phyloP scores from a whole-genome alignment of 2,113 vertebrate species.

The Aepyceros melampus region DNA sequence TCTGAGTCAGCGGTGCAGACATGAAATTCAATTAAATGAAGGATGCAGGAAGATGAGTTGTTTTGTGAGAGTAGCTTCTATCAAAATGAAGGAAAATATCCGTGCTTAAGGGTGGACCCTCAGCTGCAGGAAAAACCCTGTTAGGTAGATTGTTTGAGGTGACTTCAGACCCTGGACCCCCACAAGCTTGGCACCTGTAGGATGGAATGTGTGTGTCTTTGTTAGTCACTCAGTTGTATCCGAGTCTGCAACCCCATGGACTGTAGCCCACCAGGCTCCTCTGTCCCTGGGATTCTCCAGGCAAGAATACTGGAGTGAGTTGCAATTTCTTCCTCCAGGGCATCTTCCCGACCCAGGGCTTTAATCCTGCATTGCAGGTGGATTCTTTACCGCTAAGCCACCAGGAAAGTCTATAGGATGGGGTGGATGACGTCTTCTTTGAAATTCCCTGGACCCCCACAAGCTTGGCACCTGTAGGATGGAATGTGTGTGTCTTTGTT shows the following conservation, averaged over 20 bases:
- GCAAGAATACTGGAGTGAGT: background rate
- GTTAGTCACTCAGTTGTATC: background rate
- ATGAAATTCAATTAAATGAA: background rate
- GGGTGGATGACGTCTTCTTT: too few species aligned
- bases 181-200: background rate
- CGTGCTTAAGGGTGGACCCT: fast-evolving
- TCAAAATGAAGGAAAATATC: background rate
- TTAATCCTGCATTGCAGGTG: too few species aligned
- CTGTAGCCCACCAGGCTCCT: background rate
- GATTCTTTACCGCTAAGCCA: too few species aligned
- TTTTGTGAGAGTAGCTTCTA: background rate
- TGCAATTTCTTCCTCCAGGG: background rate
- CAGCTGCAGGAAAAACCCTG: fast-evolving
- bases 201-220: background rate
- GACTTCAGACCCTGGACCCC: background rate
- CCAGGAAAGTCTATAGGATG: too few species aligned
- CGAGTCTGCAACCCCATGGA: background rate
- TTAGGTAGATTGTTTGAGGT: background rate
- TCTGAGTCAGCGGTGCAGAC: slow-evolving; percentile 4
- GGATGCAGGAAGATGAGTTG: background rate
- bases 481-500: background rate
- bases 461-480: background rate
- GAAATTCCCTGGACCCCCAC: background rate
- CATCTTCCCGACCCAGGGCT: background rate
- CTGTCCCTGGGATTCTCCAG: background rate